phyloP scores from a whole-genome alignment of 1,140 invertebrate species.

The Drosophila nebulosa region DNA sequence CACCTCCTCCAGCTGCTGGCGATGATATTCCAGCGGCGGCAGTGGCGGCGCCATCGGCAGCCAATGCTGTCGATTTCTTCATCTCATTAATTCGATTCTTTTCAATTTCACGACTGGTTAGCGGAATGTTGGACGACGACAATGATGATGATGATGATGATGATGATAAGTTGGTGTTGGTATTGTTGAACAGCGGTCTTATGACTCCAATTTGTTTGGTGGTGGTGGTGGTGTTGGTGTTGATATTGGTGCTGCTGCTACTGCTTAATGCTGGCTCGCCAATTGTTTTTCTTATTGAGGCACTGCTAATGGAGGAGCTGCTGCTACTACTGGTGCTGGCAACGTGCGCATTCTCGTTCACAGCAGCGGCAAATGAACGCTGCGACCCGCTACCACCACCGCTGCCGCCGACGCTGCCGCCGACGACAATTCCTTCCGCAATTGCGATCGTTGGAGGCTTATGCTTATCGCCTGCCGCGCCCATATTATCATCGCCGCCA shows the following conservation, averaged over 20 bases:
- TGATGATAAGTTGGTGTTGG: constrained; percentile 30
- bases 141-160: neutral
- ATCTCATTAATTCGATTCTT: constrained; percentile 87
- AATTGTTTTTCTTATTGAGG: constrained; percentile 28
- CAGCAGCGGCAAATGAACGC: constrained; percentile 66
- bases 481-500: constrained; percentile 67
- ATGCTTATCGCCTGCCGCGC: constrained; percentile 84
- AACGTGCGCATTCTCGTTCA: constrained; percentile 68
- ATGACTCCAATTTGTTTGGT: constrained; percentile 76
- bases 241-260: constrained; percentile 83
- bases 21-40: constrained; percentile 50
- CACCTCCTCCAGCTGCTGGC: constrained; percentile 13
- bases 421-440: constrained; percentile 25
- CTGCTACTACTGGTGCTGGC: constrained; percentile 20
- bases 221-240: constrained; percentile 17
- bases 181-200: constrained; percentile 55
- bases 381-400: constrained; percentile 44
- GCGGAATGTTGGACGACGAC: constrained; percentile 44
- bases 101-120: constrained; percentile 86
- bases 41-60: constrained; percentile 57
- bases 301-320: constrained; percentile 35
- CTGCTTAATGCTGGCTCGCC: constrained; percentile 84
- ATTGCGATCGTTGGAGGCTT: constrained; percentile 79
- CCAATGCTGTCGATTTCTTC: constrained; percentile 82
- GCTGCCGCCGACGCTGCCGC: neutral